These are phyloP conservation scores for Anser cygnoides DNA, from an alignment of 2,113 vertebrate species.

Conservation along the genomic window DNA sequence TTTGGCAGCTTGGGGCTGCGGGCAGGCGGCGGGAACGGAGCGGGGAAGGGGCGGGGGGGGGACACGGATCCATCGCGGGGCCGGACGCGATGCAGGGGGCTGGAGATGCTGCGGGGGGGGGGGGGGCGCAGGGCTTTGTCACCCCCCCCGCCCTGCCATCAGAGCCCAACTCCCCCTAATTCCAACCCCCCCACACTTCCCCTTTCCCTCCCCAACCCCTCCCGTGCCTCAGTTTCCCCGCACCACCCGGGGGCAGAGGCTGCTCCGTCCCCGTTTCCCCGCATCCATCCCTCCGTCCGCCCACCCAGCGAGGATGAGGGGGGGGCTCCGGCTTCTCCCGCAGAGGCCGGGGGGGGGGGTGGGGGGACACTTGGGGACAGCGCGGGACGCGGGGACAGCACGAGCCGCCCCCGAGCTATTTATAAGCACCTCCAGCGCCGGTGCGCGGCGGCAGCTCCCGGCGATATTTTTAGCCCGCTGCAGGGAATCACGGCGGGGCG, in stretches of 20 bases:
- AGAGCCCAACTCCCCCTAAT: too few relatives aligned
- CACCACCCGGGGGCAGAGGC: neutral
- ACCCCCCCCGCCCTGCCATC: too few relatives aligned
- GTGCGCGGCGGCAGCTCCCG: slow-evolving; percentile 43
- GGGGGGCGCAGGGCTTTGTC: too few relatives aligned
- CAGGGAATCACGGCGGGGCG: slow-evolving; percentile 32
- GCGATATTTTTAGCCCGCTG: slow-evolving; percentile 67
- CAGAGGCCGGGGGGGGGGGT: neutral
- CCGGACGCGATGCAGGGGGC: too few relatives aligned
- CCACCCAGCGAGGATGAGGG: too few relatives aligned
- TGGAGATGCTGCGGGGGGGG: too few relatives aligned
- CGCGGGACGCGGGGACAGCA: neutral
- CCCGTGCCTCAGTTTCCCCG: too few relatives aligned
- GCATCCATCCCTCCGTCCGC: neutral
- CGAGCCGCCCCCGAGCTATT: neutral
- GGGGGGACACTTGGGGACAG: too few relatives aligned
- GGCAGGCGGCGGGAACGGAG: neutral
- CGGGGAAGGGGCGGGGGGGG: neutral
- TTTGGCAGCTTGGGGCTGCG: slow-evolving; percentile 38
- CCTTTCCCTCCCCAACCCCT: too few relatives aligned
- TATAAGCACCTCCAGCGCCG: slow-evolving; percentile 8
- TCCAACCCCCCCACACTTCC: too few relatives aligned
- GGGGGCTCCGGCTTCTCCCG: neutral
- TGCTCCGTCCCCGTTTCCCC: neutral
- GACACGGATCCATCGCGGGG: too few relatives aligned